These are phyloP conservation scores for Drosophila virilis DNA, from an alignment of 1,140 invertebrate genomes.

Conservation along the genomic window DNA sequence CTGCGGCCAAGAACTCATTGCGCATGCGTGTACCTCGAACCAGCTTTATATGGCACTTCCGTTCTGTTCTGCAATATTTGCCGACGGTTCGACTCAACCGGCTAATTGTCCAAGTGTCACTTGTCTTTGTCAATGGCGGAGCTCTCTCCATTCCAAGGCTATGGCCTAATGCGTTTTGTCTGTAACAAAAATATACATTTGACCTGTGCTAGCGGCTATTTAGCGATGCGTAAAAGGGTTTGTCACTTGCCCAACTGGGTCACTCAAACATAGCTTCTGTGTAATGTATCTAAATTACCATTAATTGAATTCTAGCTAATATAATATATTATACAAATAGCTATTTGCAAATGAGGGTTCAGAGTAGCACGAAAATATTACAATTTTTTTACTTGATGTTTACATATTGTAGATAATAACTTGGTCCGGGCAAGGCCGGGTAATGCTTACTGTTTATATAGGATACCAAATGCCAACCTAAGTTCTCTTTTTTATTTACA, in stretches of 20 bases:
- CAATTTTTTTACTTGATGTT: too few relatives aligned
- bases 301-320: not conserved
- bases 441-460: too few relatives aligned
- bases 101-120: slow-evolving; percentile 53
- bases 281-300: slow-evolving; percentile 18
- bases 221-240: slow-evolving; percentile 39
- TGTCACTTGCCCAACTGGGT: not conserved
- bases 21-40: slow-evolving; percentile 36
- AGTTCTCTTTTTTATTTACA: too few relatives aligned
- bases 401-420: too few relatives aligned
- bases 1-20: slow-evolving; percentile 50
- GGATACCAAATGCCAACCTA: too few relatives aligned
- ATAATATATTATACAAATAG: not conserved
- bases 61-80: slow-evolving; percentile 57
- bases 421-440: too few relatives aligned
- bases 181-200: slow-evolving; percentile 9
- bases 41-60: slow-evolving; percentile 67
- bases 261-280: not conserved
- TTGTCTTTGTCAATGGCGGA: slow-evolving; percentile 29
- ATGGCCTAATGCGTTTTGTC: slow-evolving; percentile 25
- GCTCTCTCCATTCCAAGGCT: not conserved
- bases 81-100: slow-evolving; percentile 13
- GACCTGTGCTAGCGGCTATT: slow-evolving; percentile 33
- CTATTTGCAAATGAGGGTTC: too few relatives aligned
- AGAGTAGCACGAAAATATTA: too few relatives aligned